Percentiles rank a stretch among this genome's conserved stretches.
Conservation (phyloP, 2,888 invertebrate genomes). For the Acrobasis suavella region DNA sequence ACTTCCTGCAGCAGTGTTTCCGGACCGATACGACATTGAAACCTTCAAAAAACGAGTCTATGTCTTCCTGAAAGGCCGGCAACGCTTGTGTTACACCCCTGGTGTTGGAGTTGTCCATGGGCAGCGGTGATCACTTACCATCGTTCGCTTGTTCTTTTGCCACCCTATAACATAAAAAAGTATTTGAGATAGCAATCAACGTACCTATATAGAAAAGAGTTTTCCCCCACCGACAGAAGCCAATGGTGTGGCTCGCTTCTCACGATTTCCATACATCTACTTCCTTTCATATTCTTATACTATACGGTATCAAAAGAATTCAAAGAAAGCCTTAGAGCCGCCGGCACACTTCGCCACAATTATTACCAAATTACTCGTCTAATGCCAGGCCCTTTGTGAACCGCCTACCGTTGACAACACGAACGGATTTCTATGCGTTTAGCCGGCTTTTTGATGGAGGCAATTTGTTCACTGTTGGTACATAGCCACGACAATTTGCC, state of each 20-base stretch:
- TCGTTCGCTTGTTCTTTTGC: too few relatives aligned
- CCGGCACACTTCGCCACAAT: slow-evolving; percentile 41
- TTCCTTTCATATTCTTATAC: slow-evolving; percentile 24
- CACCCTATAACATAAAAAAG: too few relatives aligned
- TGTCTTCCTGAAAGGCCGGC: too few relatives aligned
- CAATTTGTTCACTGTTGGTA: slow-evolving; percentile 50
- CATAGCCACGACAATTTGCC: slow-evolving; percentile 23
- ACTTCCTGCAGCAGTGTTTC: too few relatives aligned
- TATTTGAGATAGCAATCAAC: too few relatives aligned
- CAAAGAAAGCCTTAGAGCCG: slow-evolving; percentile 35
- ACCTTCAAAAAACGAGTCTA: too few relatives aligned
- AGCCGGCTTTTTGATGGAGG: slow-evolving; percentile 53
- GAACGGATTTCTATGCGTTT: slow-evolving; percentile 58
- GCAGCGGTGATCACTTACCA: too few relatives aligned
- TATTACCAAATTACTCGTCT: slow-evolving; percentile 47
- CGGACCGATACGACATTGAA: too few relatives aligned
- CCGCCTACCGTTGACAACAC: slow-evolving; percentile 47
- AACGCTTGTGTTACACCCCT: too few relatives aligned
- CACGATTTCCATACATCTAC: slow-evolving; percentile 17
- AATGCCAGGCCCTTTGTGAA: slow-evolving; percentile 53
- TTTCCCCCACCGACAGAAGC: neutral
- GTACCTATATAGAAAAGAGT: too few relatives aligned
- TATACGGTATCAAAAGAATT: slow-evolving; percentile 29
- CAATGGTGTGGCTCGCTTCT: neutral
- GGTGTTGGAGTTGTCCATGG: too few relatives aligned